Evolutionary conservation across 2,888 invertebrate genomes (phyloP).

Genomic region (Chymomyza procnemis): DNA sequence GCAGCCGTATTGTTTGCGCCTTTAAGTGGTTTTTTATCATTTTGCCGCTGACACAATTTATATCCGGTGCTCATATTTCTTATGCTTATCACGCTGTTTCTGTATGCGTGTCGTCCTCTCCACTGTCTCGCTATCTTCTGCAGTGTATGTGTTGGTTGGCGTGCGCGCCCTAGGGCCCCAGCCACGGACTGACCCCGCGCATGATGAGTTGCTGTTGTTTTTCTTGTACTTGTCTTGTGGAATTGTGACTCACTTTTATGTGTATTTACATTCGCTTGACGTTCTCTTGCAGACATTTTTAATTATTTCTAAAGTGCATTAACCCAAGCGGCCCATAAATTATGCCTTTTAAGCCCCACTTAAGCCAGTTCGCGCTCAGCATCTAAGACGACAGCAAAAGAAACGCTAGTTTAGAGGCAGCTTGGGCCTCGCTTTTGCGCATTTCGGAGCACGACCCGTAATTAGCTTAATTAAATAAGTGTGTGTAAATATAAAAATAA

Average conservation of each 20-base stretch:
- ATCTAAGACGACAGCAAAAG: neutral
- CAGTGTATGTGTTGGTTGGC: neutral
- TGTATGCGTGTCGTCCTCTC: conserved; percentile 3
- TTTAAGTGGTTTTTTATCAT: conserved; percentile 77
- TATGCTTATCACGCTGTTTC: conserved; percentile 73
- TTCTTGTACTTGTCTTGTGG: conserved; percentile 42
- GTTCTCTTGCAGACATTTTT: conserved; percentile 34
- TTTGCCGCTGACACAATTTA: conserved; percentile 78
- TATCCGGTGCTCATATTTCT: conserved; percentile 78
- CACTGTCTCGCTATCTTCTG: neutral
- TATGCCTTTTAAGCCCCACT: conserved; percentile 26
- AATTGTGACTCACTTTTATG: conserved; percentile 24
- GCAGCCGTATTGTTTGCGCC: conserved; percentile 73
- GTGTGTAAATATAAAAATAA: conserved; percentile 52
- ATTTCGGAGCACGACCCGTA: conserved; percentile 65
- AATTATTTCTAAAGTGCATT: conserved; percentile 70
- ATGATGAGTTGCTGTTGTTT: conserved; percentile 5
- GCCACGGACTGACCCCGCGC: neutral
- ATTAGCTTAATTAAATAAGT: conserved; percentile 76
- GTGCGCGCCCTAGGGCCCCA: neutral
- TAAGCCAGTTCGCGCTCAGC: conserved; percentile 13
- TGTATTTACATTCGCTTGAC: conserved; percentile 5
- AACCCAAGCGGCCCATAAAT: conserved; percentile 66
- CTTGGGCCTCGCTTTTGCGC: conserved; percentile 44
- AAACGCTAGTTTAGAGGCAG: conserved; percentile 21